phyloP scores from a whole-genome alignment of 92 coral and sea anemone genomes.

The Actinostola sp. region DNA sequence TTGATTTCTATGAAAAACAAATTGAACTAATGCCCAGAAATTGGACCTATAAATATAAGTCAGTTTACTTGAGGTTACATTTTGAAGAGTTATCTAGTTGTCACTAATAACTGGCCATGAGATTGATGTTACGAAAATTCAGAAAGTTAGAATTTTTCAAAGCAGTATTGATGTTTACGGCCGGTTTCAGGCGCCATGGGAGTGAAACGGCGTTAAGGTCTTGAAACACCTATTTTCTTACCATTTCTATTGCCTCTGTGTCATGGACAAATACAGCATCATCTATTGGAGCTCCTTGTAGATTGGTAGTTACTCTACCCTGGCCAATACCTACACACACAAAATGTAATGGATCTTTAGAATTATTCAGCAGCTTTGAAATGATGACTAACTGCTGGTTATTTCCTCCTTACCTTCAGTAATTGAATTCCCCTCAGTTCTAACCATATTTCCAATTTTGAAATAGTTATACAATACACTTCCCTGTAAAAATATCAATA shows the following conservation, averaged over 20 bases:
- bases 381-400: neutral
- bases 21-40: too few species aligned
- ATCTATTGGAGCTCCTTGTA: constrained; percentile 90
- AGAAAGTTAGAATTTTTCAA: too few species aligned
- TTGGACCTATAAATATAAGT: too few species aligned
- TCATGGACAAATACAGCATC: constrained; percentile 90
- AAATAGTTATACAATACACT: constrained; percentile 94
- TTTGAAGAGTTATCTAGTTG: too few species aligned
- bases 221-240: constrained; percentile 14
- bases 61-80: too few species aligned
- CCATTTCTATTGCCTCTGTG: constrained; percentile 94
- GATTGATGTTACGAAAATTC: too few species aligned
- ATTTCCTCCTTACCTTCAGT: constrained; percentile 77
- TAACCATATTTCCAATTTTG: constrained; percentile 84
- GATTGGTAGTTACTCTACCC: constrained; percentile 89
- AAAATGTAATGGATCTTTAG: too few species aligned
- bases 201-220: too few species aligned
- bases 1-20: too few species aligned
- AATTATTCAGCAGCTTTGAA: neutral
- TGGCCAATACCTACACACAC: constrained; percentile 86
- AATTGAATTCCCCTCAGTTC: constrained; percentile 95
- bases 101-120: too few species aligned
- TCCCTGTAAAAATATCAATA: constrained; percentile 55
- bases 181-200: too few species aligned
- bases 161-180: too few species aligned